Conservation (phyloP, 2,113 vertebrate species). For the Syngnathus floridae region DNA sequence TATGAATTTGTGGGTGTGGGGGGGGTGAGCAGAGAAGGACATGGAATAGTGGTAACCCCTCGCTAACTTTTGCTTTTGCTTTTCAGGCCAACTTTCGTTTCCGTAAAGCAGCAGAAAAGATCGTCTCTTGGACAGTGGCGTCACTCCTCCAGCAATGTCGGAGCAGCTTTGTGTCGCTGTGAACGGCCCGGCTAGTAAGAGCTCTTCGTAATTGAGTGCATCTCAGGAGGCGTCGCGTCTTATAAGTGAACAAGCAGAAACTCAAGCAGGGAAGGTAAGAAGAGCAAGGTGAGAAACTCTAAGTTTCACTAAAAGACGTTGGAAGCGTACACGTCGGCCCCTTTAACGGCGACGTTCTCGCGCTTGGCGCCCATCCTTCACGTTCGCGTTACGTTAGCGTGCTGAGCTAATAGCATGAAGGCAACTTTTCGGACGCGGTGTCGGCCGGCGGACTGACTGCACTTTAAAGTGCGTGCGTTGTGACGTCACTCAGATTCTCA, state of each 20-base stretch:
- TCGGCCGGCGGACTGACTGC: neutral
- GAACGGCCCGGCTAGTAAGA: neutral
- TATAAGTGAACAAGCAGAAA: neutral
- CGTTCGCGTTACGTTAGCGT: neutral
- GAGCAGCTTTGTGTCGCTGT: neutral
- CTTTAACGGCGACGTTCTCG: neutral
- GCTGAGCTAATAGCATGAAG: neutral
- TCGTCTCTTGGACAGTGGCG: neutral
- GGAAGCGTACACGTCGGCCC: no score
- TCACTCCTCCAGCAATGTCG: neutral
- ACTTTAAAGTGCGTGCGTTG: neutral
- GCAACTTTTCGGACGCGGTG: neutral
- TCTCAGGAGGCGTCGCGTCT: neutral
- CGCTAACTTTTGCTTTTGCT: neutral
- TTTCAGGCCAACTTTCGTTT: neutral
- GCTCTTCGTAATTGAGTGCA: neutral
- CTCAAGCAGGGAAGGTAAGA: neutral
- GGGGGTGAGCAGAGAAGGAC: neutral
- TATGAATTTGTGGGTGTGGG: no score
- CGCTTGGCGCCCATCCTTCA: no score
- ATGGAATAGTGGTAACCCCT: neutral
- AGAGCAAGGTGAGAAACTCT: neutral
- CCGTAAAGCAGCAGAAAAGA: neutral
- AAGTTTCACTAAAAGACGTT: no score
- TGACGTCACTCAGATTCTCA: neutral